Evolutionary conservation across 2,888 invertebrate genomes (phyloP), one percentile per base, ranked within the genome.

Genomic region (Autographa pulchrina): DNA sequence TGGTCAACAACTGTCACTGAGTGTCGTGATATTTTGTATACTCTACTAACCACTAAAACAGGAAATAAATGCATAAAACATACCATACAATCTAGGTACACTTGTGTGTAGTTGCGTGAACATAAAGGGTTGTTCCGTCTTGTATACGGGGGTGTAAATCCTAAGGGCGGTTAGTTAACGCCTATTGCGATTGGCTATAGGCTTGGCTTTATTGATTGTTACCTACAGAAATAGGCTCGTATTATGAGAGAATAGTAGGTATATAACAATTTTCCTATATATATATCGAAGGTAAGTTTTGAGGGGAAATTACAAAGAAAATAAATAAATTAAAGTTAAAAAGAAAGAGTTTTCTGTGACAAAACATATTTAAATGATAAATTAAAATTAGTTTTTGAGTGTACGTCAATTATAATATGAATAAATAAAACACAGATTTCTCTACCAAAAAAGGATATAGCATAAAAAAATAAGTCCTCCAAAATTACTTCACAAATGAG

Each of bases 121-220:
- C 60, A 2, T 54, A 43, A 76, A 68, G 65, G 60, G 70, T 41
- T 76, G 52, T 52, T 31, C 38, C 32, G 41, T 25, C 52, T 63
- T 63, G 63, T 48, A 56, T 59, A 67, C 41, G 63, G 62, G 20
- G 77, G 63, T 54, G 65, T 72, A 80, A 72, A 77, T 72, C 68
- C 31, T 60, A 14, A 13, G 62, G 60, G 63, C 81, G 68, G 68
- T 68, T 66, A 61, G 65, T 54, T 80, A 65, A 72, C 56, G 54
- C 54, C 77, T 58, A 80, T 77, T 80, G 72, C 43, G 58, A 80
- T 61, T 59, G 43, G 58, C 9, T 52, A 25, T 32, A 9, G 58
- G 48, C 41, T 32, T 31, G 35, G 56, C 58, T 41, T 31, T 31
- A 41, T 65, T 58, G 65, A 58, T 65, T 58, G 41, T 20, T n/a